Percentiles rank a stretch among this genome's conserved stretches.
Evolutionary conservation across 2,113 vertebrate genomes (phyloP).

Genomic region (Platysternon megacephalum): DNA sequence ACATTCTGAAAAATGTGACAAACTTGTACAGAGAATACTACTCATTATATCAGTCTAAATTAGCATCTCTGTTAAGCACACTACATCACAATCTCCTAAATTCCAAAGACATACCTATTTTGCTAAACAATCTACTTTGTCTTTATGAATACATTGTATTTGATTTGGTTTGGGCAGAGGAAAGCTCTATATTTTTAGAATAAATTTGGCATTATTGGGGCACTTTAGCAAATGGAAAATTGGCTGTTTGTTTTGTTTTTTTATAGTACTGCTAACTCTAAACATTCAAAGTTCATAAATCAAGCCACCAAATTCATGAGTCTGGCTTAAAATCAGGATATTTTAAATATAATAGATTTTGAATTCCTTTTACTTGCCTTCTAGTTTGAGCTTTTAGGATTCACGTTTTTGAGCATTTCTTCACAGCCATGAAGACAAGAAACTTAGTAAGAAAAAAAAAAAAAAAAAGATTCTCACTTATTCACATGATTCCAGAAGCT

Average conservation of each 20-base stretch:
- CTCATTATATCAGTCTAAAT: conserved; percentile 36
- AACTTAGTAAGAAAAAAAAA: not conserved
- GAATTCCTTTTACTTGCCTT: not conserved
- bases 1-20: conserved; percentile 9
- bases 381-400: not conserved
- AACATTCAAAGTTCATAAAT: not conserved
- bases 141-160: not conserved
- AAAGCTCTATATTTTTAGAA: not conserved
- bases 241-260: too few relatives aligned
- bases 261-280: not conserved
- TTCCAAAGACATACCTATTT: not conserved
- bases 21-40: not conserved
- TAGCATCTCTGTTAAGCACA: conserved; percentile 11
- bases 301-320: not conserved
- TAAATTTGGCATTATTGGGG: not conserved
- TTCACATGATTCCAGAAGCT: not conserved
- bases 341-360: not conserved
- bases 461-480: not conserved
- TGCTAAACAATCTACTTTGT: not conserved
- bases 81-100: not conserved
- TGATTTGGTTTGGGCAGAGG: not conserved
- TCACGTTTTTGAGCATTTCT: not conserved
- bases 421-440: not conserved
- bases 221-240: too few relatives aligned
- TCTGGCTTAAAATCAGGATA: not conserved